Percentiles rank a stretch among this genome's conserved stretches.
Evolutionary conservation across 2,888 invertebrate genomes (phyloP).

Genomic region (Hemistola chrysoprasaria): DNA sequence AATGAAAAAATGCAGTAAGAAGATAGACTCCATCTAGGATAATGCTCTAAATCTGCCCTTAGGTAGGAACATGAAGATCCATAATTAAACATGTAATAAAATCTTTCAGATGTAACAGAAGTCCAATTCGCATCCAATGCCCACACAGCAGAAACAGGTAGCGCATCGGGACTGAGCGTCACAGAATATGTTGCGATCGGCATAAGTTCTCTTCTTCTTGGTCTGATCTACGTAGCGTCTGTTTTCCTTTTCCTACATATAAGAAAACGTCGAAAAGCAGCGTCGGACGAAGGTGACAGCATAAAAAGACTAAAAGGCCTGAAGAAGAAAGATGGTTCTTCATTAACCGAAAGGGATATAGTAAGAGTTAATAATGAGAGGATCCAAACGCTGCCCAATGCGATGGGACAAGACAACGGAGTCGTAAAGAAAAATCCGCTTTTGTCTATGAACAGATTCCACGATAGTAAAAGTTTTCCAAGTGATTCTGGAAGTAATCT

Average conservation of each 20-base stretch:
- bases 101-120: conserved; percentile 87
- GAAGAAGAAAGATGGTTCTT: conserved; percentile 66
- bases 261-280: conserved; percentile 83
- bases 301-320: conserved; percentile 54
- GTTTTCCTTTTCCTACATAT: conserved; percentile 92
- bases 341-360: conserved; percentile 71
- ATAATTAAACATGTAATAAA: too few relatives aligned
- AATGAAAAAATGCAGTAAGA: too few relatives aligned
- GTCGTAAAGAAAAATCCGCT: conserved; percentile 91
- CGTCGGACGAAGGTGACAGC: conserved; percentile 71
- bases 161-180: conserved; percentile 84
- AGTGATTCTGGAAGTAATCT: conserved; percentile 83
- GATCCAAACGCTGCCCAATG: conserved; percentile 55
- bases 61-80: too few relatives aligned
- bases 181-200: conserved; percentile 93
- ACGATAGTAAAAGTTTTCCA: conserved; percentile 65
- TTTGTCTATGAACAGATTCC: conserved; percentile 82
- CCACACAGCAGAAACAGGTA: conserved; percentile 78
- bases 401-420: conserved; percentile 84
- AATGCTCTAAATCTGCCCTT: too few relatives aligned
- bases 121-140: conserved; percentile 88
- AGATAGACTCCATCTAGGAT: too few relatives aligned
- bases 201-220: conserved; percentile 91
- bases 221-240: conserved; percentile 92
- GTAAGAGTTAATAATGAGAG: conserved; percentile 71